Conservation (phyloP, 2,888 invertebrate genomes). For the Drepana falcataria region DNA sequence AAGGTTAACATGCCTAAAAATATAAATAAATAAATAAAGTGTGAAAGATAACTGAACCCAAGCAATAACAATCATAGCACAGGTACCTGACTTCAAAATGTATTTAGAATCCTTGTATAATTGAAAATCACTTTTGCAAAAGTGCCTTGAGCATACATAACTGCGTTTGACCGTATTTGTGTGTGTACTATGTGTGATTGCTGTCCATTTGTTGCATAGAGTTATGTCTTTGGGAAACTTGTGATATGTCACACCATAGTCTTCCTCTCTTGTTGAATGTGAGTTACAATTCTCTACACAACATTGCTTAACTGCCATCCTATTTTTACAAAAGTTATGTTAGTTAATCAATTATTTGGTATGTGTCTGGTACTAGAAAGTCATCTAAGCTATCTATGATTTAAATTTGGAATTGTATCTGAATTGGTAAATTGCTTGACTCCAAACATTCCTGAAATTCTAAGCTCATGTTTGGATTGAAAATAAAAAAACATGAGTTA, state of each 20-base stretch:
- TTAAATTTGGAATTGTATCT: too few relatives aligned
- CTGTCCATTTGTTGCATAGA: constrained; percentile 81
- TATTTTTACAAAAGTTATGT: constrained; percentile 29
- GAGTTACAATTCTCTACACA: constrained; percentile 81
- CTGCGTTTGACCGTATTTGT: constrained; percentile 76
- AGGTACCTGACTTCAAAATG: constrained; percentile 79
- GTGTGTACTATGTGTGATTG: constrained; percentile 77
- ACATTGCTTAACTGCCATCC: constrained; percentile 82
- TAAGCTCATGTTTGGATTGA: too few relatives aligned
- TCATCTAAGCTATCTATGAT: too few relatives aligned
- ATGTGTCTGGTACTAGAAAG: too few relatives aligned
- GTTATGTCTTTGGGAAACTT: constrained; percentile 83
- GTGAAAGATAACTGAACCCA: constrained; percentile 15
- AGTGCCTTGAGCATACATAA: constrained; percentile 87
- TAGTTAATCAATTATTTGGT: neutral
- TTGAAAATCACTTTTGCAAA: constrained; percentile 85
- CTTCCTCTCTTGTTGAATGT: constrained; percentile 79
- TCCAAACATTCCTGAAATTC: too few relatives aligned
- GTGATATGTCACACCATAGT: constrained; percentile 86
- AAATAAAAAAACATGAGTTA: too few relatives aligned
- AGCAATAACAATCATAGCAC: constrained; percentile 23
- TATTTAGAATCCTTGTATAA: constrained; percentile 84
- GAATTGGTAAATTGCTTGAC: too few relatives aligned
- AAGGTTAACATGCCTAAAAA: neutral
- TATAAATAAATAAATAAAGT: constrained; percentile 10